Conservation (phyloP, 2,113 vertebrate species). For the Phrynocephalus versicolor region DNA sequence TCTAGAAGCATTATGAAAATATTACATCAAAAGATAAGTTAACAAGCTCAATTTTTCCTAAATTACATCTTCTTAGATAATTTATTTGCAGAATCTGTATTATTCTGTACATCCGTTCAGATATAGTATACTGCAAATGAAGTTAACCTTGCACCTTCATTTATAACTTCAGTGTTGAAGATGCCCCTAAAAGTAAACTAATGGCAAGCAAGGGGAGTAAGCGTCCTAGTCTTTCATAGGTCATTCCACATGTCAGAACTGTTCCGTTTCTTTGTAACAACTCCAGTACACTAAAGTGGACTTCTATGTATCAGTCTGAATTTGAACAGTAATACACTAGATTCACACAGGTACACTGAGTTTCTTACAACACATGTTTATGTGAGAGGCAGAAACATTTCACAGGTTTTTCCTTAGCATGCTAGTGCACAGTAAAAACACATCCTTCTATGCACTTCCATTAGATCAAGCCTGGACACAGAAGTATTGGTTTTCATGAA, state of each 20-base stretch:
- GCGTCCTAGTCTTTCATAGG: neutral
- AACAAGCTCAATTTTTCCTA: neutral
- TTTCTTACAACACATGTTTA: conserved; percentile 30
- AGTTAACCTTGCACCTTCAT: neutral
- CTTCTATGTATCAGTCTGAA: conserved; percentile 45
- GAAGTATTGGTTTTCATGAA: conserved; percentile 20
- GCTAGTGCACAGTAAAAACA: conserved; percentile 37
- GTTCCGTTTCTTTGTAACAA: neutral
- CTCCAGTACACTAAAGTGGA: conserved; percentile 2
- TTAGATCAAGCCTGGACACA: conserved; percentile 15
- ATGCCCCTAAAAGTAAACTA: neutral
- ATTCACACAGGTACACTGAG: conserved; percentile 43
- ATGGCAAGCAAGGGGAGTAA: neutral
- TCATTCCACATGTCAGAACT: neutral
- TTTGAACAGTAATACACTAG: conserved; percentile 44
- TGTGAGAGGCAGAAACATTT: conserved; percentile 45
- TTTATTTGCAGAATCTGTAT: neutral
- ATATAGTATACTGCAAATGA: neutral
- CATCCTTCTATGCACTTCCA: neutral
- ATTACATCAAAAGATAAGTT: conserved; percentile 5
- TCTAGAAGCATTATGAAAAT: neutral
- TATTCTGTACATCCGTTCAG: neutral
- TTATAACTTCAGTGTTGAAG: neutral
- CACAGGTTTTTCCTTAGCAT: conserved; percentile 38
- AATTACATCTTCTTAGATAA: neutral